Conservation (phyloP, 2,888 invertebrate genomes). For the Temnothorax unifasciatus region DNA sequence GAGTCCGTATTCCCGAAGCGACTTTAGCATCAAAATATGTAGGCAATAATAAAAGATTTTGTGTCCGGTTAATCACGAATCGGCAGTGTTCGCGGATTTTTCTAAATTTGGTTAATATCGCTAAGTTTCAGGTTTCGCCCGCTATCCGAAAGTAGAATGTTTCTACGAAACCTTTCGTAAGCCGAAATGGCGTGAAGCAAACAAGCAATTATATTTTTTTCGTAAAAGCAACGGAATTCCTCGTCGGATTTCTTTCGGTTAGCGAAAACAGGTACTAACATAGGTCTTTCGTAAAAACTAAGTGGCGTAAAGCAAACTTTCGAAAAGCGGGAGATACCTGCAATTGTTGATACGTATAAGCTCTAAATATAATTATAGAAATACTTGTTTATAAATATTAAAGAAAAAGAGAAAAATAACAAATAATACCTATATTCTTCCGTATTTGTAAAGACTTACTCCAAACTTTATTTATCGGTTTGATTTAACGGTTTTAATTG, state of each 20-base stretch:
- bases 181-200: no score
- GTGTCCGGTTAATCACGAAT: background rate
- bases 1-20: background rate
- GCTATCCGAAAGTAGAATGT: no score
- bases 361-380: slow-evolving; percentile 3
- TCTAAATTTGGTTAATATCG: background rate
- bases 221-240: no score
- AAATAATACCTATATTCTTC: background rate
- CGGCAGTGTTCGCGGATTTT: background rate
- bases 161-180: no score
- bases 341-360: background rate
- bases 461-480: background rate
- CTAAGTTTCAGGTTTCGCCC: no score
- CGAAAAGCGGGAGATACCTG: no score
- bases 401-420: background rate
- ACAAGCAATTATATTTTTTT: no score
- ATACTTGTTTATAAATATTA: background rate
- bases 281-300: no score
- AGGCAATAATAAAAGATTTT: background rate
- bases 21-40: background rate
- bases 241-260: no score
- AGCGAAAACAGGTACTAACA: no score
- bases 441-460: background rate
- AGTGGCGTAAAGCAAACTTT: no score
- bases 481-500: background rate